A percentile compares a stretch with the other conserved stretches of the same genome.
These are phyloP conservation scores for Schizopygopsis malacanthus DNA, from an alignment of 2,797 vertebrate species.

Conservation along the genomic window DNA sequence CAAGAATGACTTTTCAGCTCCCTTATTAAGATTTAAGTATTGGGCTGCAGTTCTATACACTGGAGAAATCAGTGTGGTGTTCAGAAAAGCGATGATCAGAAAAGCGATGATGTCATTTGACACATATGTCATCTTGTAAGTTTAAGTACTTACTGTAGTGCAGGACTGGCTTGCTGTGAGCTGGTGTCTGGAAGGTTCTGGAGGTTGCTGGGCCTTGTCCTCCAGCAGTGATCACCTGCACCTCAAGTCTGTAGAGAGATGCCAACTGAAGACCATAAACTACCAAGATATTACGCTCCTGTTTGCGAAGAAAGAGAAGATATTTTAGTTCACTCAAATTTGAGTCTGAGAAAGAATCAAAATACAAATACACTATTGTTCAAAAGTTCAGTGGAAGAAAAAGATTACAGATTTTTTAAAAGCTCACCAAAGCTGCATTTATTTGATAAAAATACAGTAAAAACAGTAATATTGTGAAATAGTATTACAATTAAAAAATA, in stretches of 20 bases:
- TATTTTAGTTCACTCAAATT: background rate
- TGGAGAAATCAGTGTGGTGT: background rate
- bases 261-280: conserved; percentile 84
- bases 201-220: conserved; percentile 87
- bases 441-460: background rate
- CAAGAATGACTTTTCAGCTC: conserved; percentile 17
- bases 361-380: background rate
- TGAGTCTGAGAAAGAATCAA: background rate
- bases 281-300: conserved; percentile 82
- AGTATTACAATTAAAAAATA: background rate
- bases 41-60: background rate
- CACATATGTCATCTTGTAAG: background rate
- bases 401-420: background rate
- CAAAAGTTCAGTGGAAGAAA: background rate
- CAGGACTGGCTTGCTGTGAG: conserved; percentile 63
- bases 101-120: background rate
- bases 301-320: conserved; percentile 30
- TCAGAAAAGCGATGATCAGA: too few species aligned
- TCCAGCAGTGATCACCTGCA: conserved; percentile 81
- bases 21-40: background rate
- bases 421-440: background rate
- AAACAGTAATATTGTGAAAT: background rate
- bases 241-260: conserved; percentile 87
- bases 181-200: conserved; percentile 86
- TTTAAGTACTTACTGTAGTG: conserved; percentile 74